A percentile compares a stretch with the other conserved stretches of the same genome.
phyloP scores from a whole-genome alignment of 64 coral and sea anemone genomes.

The Actinia equina region DNA sequence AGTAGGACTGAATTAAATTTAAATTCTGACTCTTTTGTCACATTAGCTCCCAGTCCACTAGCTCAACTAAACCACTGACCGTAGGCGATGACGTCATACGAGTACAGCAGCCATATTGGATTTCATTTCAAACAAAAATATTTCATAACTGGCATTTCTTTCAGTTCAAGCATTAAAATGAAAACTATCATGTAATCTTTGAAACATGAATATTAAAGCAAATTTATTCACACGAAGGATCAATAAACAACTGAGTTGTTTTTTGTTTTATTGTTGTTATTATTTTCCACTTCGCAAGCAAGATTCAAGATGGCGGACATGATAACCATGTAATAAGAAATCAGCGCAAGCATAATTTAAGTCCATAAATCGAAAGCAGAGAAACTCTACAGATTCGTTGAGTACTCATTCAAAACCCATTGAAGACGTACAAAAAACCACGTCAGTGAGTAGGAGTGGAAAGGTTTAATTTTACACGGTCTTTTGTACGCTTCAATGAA shows the following conservation, averaged over 20 bases:
- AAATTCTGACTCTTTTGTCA: neutral
- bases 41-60: neutral
- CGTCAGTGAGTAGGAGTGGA: neutral
- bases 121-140: too few species aligned
- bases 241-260: neutral
- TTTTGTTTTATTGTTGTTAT: neutral
- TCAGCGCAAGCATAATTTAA: too few species aligned
- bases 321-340: too few species aligned
- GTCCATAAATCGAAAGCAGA: too few species aligned
- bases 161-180: neutral
- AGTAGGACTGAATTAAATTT: neutral
- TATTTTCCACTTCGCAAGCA: too few species aligned
- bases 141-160: neutral
- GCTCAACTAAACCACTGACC: neutral
- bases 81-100: too few species aligned
- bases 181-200: neutral
- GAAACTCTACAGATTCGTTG: neutral
- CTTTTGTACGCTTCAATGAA: neutral
- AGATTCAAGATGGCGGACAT: too few species aligned
- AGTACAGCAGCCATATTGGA: too few species aligned
- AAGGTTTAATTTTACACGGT: neutral
- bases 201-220: neutral
- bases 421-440: neutral
- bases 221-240: neutral
- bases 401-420: neutral